These are phyloP conservation scores for Chloroceryle aenea DNA, from an alignment of 2,113 vertebrate genomes.

Conservation along the genomic window DNA sequence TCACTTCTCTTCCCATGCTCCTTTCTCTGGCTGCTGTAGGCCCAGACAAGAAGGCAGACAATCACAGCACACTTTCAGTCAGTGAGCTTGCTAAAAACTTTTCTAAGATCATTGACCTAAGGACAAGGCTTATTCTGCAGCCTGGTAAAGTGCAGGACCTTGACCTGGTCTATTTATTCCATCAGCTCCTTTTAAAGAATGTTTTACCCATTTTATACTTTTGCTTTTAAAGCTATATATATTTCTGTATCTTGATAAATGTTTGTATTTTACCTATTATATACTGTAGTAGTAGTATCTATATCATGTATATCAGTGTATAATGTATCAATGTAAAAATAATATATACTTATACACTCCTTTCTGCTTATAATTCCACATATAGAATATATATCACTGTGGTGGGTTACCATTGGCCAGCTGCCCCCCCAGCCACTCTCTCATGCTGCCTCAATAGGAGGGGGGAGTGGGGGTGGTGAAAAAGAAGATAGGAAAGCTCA, in stretches of 20 bases:
- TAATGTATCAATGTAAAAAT: neutral
- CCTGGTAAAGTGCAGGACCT: neutral
- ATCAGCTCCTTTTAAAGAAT: neutral
- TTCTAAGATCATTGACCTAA: neutral
- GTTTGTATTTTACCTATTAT: neutral
- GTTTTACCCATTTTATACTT: neutral
- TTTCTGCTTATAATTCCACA: neutral
- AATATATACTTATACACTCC: neutral
- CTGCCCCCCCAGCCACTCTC: neutral
- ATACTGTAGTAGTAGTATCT: neutral
- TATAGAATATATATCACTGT: neutral
- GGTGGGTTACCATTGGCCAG: neutral
- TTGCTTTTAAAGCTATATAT: neutral
- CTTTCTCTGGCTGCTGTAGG: neutral
- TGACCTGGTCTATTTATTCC: neutral
- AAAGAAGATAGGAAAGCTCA: neutral
- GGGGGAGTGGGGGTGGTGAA: fast-evolving
- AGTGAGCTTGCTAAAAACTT: neutral
- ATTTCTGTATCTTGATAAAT: neutral
- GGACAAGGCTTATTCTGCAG: neutral
- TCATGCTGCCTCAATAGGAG: neutral
- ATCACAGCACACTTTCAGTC: neutral
- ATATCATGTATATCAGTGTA: neutral
- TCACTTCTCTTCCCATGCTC: neutral
- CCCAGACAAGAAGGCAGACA: neutral